Evolutionary conservation across 2,888 invertebrate genomes (phyloP), one percentile per base, ranked within the genome.

Genomic region (Euplagia quadripunctaria): DNA sequence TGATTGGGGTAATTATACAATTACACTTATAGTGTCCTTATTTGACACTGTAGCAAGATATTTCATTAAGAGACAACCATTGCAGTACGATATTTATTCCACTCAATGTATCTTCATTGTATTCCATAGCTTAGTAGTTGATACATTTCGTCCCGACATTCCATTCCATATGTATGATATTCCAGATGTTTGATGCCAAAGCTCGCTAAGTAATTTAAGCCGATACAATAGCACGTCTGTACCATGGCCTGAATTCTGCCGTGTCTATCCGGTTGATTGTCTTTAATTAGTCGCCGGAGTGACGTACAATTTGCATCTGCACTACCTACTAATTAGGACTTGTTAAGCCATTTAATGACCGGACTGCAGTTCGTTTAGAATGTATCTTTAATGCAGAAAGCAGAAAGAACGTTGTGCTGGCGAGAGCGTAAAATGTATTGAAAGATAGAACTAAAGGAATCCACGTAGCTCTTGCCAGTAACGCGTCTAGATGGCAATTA

Each of bases 271-370:
- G 17, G 9, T 51, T 70, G 70, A 77, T 82, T 78, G 78, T 78
- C 79, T 76, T 76, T 75, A 79, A 84, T 84, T 71, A 81, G 65
- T 70, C 41, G 67, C 64, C 63, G 70, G 78, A 76, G 76, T 71
- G 73, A 73, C 70, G 69, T 71, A 70, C 77, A 73, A 81, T 86
- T 82, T 85, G 82, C 82, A 83, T 85, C 74, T 67, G 70, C 74
- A 74, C 74, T 78, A 76, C 69, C 69, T 64, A 65, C 73, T 85
- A 84, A 85, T 84, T 82, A 80, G 52, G 9, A 61, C 77, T 83
- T 70, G 80, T 82, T 82, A 82, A 79, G 72, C 73, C 76, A 80
- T 78, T 78, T 72, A 64, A 51, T 65, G 70, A 67, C 61, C 73
- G 71, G 64, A 74, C 16, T 72, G 73, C 68, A 70, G 74, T 76